Evolutionary conservation across 2,797 vertebrate genomes (phyloP).

Genomic region (Gymnothorax reevesii): DNA sequence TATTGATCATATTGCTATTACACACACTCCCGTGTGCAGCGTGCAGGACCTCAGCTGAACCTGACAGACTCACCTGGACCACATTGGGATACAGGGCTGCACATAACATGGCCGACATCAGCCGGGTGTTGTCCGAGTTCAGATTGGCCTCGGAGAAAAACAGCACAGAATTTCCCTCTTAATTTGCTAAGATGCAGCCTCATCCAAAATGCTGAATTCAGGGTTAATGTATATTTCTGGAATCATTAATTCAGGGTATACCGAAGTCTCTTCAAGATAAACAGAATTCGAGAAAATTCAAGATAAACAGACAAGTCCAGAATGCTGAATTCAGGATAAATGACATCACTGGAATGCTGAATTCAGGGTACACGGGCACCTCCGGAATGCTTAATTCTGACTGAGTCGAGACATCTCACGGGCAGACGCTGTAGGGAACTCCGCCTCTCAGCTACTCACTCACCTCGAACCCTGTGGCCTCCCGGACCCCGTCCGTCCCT

Average conservation of each 20-base stretch:
- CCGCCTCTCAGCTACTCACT: background rate
- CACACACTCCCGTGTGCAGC: background rate
- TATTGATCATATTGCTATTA: background rate
- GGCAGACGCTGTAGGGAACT: background rate
- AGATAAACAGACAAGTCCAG: too few relatives aligned
- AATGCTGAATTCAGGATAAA: too few relatives aligned
- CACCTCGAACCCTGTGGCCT: conserved; percentile 92
- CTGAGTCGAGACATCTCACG: background rate
- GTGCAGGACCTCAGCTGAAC: background rate
- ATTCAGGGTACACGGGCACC: too few relatives aligned
- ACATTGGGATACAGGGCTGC: conserved; percentile 97
- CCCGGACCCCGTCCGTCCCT: conserved; percentile 84
- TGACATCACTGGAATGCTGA: too few relatives aligned
- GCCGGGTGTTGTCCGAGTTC: conserved; percentile 88
- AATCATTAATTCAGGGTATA: too few relatives aligned
- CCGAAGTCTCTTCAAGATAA: too few relatives aligned
- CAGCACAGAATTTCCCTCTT: background rate
- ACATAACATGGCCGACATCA: conserved; percentile 94
- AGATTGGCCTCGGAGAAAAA: conserved; percentile 81
- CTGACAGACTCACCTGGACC: conserved; percentile 80
- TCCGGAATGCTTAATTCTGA: too few relatives aligned
- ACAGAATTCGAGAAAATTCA: too few relatives aligned
- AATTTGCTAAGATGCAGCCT: background rate
- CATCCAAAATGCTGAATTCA: background rate
- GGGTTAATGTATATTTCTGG: too few relatives aligned